phyloP scores from a whole-genome alignment of 1,140 invertebrate genomes.

The Papilio aristodemus region DNA sequence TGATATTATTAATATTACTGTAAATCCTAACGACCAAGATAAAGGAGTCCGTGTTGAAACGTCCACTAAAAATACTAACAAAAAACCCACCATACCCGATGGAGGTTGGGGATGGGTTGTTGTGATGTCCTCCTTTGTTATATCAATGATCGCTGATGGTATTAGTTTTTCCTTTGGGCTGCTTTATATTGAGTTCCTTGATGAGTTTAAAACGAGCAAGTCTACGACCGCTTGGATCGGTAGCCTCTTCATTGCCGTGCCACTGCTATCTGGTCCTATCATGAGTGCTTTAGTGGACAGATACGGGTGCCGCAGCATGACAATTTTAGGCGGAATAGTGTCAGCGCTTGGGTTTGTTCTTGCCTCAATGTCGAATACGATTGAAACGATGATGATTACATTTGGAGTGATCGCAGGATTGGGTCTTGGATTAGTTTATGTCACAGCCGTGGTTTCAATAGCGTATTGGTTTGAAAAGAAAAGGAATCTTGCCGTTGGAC shows the following conservation, averaged over 20 bases:
- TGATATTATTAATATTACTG: conserved; percentile 42
- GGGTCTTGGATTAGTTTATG: conserved; percentile 92
- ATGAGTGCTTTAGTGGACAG: conserved; percentile 93
- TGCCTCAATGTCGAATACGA: conserved; percentile 86
- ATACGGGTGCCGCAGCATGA: conserved; percentile 92
- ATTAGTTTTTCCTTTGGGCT: conserved; percentile 96
- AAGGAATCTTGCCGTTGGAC: conserved; percentile 93
- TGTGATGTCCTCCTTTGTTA: conserved; percentile 90
- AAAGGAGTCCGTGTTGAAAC: conserved; percentile 41
- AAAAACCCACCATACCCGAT: conserved; percentile 83
- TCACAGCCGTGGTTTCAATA: conserved; percentile 94
- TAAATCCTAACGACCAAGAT: conserved; percentile 44
- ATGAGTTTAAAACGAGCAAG: conserved; percentile 90
- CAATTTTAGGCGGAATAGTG: conserved; percentile 89
- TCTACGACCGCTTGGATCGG: conserved; percentile 94
- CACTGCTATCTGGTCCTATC: conserved; percentile 91
- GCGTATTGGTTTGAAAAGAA: conserved; percentile 98
- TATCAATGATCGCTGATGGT: conserved; percentile 97
- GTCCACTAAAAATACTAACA: conserved; percentile 36
- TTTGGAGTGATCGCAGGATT: conserved; percentile 93
- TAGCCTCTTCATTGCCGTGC: conserved; percentile 93
- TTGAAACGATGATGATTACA: conserved; percentile 90
- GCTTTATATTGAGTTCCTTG: conserved; percentile 92
- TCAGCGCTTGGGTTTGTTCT: conserved; percentile 89
- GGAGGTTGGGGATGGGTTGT: conserved; percentile 94